These are phyloP conservation scores for Ctenoplectra terminalis DNA, from an alignment of 1,140 invertebrate genomes.

Conservation along the genomic window DNA sequence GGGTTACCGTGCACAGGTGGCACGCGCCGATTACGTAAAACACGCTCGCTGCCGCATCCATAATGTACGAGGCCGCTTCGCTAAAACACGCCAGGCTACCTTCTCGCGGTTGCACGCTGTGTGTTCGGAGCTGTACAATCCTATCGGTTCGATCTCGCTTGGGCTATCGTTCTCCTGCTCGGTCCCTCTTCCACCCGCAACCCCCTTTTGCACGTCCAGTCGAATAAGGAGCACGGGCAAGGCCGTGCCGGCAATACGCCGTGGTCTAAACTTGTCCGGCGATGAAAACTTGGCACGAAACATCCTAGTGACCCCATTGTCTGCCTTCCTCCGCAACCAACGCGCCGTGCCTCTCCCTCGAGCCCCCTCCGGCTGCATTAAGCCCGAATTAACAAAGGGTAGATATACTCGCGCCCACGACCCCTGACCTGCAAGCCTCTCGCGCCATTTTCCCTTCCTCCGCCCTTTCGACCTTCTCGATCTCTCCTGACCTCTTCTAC, in stretches of 20 bases:
- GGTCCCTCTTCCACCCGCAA: neutral
- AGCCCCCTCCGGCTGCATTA: slow-evolving; percentile 66
- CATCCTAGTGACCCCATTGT: slow-evolving; percentile 78
- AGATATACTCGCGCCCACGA: slow-evolving; percentile 69
- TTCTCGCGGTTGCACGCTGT: slow-evolving; percentile 7
- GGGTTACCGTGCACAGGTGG: slow-evolving; percentile 33
- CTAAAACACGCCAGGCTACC: slow-evolving; percentile 3
- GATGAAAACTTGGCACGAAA: slow-evolving; percentile 77
- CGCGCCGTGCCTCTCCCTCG: neutral
- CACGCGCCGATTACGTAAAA: slow-evolving; percentile 58
- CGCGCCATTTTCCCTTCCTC: neutral
- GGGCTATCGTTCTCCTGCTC: slow-evolving; percentile 3
- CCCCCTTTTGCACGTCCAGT: slow-evolving; percentile 14
- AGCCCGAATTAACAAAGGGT: slow-evolving; percentile 78
- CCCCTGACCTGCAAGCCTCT: slow-evolving; percentile 25
- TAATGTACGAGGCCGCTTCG: slow-evolving; percentile 36
- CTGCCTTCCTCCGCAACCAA: slow-evolving; percentile 67
- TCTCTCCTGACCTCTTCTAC: slow-evolving; percentile 28
- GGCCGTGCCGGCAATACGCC: slow-evolving; percentile 28
- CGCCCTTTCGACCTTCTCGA: neutral
- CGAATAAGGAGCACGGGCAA: slow-evolving; percentile 54
- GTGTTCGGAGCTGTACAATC: slow-evolving; percentile 22
- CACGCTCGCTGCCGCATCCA: slow-evolving; percentile 50
- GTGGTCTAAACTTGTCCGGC: slow-evolving; percentile 77
- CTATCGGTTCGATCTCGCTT: slow-evolving; percentile 48